A percentile compares a stretch with the other conserved stretches of the same genome.
Conservation (phyloP, 92 coral and sea anemone species). For the Meandrina meandrites region DNA sequence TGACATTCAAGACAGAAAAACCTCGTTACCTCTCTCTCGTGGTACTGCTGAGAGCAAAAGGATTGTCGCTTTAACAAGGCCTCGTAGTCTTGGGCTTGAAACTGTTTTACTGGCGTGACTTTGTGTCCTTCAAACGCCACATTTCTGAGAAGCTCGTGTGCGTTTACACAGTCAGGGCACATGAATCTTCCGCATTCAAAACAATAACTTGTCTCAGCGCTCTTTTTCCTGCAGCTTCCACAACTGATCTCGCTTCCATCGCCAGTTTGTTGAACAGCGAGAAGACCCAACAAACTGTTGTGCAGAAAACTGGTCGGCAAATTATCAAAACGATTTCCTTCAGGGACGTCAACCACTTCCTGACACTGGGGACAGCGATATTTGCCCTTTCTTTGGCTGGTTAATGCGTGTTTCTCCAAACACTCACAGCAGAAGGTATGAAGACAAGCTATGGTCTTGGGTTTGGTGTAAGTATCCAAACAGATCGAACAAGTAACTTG, state of each 20-base stretch:
- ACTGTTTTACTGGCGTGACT: slow-evolving; percentile 27
- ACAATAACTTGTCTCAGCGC: slow-evolving; percentile 41
- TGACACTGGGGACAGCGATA: slow-evolving; percentile 22
- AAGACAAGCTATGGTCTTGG: slow-evolving; percentile 46
- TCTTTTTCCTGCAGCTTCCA: slow-evolving; percentile 16
- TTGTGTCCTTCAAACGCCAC: slow-evolving; percentile 18
- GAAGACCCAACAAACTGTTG: slow-evolving; percentile 22
- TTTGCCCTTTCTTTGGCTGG: slow-evolving; percentile 4
- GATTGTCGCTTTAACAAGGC: slow-evolving; percentile 18
- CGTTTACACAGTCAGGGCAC: slow-evolving; percentile 37
- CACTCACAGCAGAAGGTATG: slow-evolving; percentile 47
- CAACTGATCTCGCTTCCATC: slow-evolving; percentile 25
- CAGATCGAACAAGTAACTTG: slow-evolving; percentile 52
- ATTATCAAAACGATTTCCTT: slow-evolving; percentile 14
- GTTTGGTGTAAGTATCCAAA: slow-evolving; percentile 40
- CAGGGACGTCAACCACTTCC: slow-evolving; percentile 14
- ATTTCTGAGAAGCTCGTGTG: slow-evolving; percentile 37
- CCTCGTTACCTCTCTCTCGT: slow-evolving; percentile 19
- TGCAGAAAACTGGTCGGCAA: slow-evolving; percentile 28
- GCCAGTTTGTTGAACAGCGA: slow-evolving; percentile 5
- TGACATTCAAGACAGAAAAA: slow-evolving; percentile 17
- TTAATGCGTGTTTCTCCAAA: slow-evolving; percentile 21
- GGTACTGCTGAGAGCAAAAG: slow-evolving; percentile 29
- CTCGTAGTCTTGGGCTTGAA: slow-evolving; percentile 29
- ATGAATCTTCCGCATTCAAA: slow-evolving; percentile 45